Base-by-base conservation (phyloP, 2,888 invertebrate genomes). In the Cotesia congregata region DNA sequence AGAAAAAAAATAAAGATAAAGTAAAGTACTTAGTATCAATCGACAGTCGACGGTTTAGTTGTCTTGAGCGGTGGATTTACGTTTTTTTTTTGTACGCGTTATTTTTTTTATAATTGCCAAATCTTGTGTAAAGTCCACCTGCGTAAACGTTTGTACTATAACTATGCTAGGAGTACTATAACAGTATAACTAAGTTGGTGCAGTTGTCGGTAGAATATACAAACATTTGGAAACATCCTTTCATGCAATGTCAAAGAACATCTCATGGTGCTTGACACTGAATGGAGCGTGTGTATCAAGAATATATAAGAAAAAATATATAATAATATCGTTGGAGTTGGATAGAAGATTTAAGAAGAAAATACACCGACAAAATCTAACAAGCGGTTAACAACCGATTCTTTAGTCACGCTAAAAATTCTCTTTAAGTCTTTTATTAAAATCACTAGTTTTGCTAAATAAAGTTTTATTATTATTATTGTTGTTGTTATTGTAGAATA, bases 201-300 rank as follows among this genome's bases (percentile, higher is more conserved):
- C 69, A 61, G 73, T 20, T 74, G 61, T 62, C 65, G 12, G 78
- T 73, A 39, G 70, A 78, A 82, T 83, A 79, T 83, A 82, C 83
- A 85, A 86, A 86, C 83, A 86, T 84, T 83, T 84, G 82, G 80
- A 78, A 50, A 81, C 80, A 80, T 83, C 77, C 83, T 83, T 85
- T 85, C 80, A 84, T 80, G 75, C 73, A 81, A 82, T 80, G 80
- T 82, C 80, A 84, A 83, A 82, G 80, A 80, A 79, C 78, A 76
- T 80, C 78, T 83, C 80, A 86, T 83, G 86, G 81, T 84, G 73
- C 82, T 85, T 84, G 83, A 81, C 80, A 80, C 65, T 80, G 81
- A 84, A 85, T 78, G 77, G 81, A 80, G 50, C 77, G 77, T 81
- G 81, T 82, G 12, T 50, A 50, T 81, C 80, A 64, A 72, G 77